Evolutionary conservation across 2,797 vertebrate genomes (phyloP).

Genomic region (Notamacropus eugenii): DNA sequence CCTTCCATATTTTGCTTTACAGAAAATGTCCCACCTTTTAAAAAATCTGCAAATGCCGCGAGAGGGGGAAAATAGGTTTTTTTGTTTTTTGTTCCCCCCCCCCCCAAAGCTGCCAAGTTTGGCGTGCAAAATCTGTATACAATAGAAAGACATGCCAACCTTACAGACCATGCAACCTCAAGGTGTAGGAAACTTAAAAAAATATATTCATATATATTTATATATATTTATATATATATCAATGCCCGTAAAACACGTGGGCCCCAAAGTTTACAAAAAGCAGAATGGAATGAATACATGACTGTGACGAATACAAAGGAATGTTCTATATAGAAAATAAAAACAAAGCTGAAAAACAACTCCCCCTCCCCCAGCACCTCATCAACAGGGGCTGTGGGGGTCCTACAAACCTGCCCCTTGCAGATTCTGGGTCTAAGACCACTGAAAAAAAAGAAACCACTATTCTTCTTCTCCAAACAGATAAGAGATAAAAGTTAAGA

Average conservation of each 20-base stretch:
- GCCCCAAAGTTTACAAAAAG: conserved; percentile 87
- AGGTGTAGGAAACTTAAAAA: conserved; percentile 89
- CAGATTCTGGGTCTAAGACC: conserved; percentile 61
- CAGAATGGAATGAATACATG: conserved; percentile 85
- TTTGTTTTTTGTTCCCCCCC: not conserved
- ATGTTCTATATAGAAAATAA: conserved; percentile 78
- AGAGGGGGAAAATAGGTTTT: conserved; percentile 73
- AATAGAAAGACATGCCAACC: conserved; percentile 86
- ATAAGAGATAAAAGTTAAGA: conserved; percentile 60
- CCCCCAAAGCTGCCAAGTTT: conserved; percentile 86
- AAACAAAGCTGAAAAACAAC: conserved; percentile 33
- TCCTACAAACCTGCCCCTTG: conserved; percentile 63
- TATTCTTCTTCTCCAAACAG: conserved; percentile 71
- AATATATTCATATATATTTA: conserved; percentile 89
- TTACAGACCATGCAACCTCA: conserved; percentile 86
- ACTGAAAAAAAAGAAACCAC: conserved; percentile 20
- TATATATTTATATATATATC: conserved; percentile 87
- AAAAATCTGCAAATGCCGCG: conserved; percentile 78
- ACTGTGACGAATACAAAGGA: conserved; percentile 81
- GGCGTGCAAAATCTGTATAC: conserved; percentile 86
- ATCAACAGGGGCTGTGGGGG: conserved; percentile 32
- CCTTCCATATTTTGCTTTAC: conserved; percentile 75
- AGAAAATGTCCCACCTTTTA: conserved; percentile 77
- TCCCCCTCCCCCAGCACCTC: not conserved
- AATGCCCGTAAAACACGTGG: conserved; percentile 86